Evolutionary conservation across 2,888 invertebrate species (phyloP).

Genomic region (Merodon equestris): DNA sequence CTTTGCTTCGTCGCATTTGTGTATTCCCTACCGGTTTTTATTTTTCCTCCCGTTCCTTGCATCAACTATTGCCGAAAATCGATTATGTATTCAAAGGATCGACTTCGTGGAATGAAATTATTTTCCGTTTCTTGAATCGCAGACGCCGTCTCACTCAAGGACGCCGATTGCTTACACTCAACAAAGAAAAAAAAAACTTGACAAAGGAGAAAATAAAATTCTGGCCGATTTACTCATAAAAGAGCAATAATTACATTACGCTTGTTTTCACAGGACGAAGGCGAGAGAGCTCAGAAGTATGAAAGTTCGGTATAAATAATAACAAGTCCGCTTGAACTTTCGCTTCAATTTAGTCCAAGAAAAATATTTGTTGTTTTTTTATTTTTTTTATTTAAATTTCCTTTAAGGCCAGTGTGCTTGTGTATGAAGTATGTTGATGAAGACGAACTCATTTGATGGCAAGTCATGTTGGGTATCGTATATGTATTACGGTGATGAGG

Average conservation of each 20-base stretch:
- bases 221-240: neutral
- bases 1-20: slow-evolving; percentile 20
- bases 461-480: slow-evolving; percentile 35
- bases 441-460: slow-evolving; percentile 15
- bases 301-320: slow-evolving; percentile 27
- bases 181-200: too few species aligned
- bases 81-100: slow-evolving; percentile 44
- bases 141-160: too few species aligned
- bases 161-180: too few species aligned
- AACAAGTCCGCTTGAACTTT: slow-evolving; percentile 27
- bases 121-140: neutral
- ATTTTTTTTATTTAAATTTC: neutral
- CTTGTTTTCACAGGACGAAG: slow-evolving; percentile 22
- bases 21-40: too few species aligned
- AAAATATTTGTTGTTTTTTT: neutral
- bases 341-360: neutral
- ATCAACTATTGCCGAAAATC: slow-evolving; percentile 3
- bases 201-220: too few species aligned
- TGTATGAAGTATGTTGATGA: neutral
- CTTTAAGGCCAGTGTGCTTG: neutral
- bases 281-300: slow-evolving; percentile 1
- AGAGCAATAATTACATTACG: slow-evolving; percentile 34
- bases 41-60: neutral
- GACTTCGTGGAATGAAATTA: slow-evolving; percentile 26
- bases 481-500: slow-evolving; percentile 31